Base-by-base conservation (phyloP, 2,888 invertebrate genomes). In the Dicyrtoma fusca region DNA sequence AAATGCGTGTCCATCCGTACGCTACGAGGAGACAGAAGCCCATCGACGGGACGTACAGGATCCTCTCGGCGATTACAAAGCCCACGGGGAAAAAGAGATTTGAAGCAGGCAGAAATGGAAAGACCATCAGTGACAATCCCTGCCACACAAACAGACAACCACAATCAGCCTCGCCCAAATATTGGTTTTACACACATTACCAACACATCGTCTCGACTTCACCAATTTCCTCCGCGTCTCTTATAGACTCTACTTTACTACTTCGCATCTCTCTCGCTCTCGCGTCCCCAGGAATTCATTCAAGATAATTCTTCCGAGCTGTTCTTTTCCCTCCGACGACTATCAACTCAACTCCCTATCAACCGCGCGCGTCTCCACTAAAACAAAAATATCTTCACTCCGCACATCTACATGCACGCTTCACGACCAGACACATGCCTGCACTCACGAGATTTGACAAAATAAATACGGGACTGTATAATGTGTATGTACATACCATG, bases 61-160 rank as follows among this genome's bases (percentile, higher is more conserved):
- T 92, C 79, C 97, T 87, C 85, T 97, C 97, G 1, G 97, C 97
- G 42, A 97, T 91, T 75, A 97, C 97, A 84, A 97, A 97, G 1
- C 97, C 97, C 66, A 97, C 97, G 0, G 97, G 95, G 85, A 97
- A 97, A 86, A 97, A 97, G 63, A 97, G 87, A 87, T 97, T 97
- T 66, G 96, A 96, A 0, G 97, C 97, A 69, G 97, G 97, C 76
- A 97, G 86, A 84, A 97, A 97, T 66, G 97, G 97, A 71, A 97
- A 86, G 71, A 93, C 89, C 83, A 95, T 87, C 82, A 97, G 88
- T 49, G 95, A 90, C 79, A 96, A 85, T 81, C 94, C 90, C 94
- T 92, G 87, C 51, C 87, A 86, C 26, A 64, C 49, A 77, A 77
- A 82, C 75, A 77, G 73, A 57, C 69, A 19, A 69, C 42, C 62